phyloP scores from a whole-genome alignment of 2,797 vertebrate species.

The Sebastiscus tertius region DNA sequence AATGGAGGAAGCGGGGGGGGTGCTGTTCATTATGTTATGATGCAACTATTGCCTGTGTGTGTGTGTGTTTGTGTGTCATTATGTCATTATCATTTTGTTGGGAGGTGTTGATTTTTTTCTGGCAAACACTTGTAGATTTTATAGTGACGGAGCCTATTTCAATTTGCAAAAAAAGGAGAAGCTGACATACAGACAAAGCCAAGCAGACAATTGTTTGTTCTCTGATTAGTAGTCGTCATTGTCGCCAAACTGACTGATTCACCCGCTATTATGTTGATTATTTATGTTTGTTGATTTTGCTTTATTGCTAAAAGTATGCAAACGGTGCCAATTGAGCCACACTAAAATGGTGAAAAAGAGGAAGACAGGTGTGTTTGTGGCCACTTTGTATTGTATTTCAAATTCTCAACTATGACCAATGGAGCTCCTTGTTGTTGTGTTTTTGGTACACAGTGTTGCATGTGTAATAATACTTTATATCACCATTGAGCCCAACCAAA shows the following conservation, averaged over 20 bases:
- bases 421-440: neutral
- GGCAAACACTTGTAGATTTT: constrained; percentile 14
- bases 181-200: constrained; percentile 2
- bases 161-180: neutral
- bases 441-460: neutral
- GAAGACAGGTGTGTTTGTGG: neutral
- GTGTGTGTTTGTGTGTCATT: neutral
- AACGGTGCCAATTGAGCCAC: neutral
- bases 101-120: constrained; percentile 5
- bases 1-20: neutral
- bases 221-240: constrained; percentile 24
- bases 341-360: neutral
- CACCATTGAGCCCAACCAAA: neutral
- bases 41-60: neutral
- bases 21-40: neutral
- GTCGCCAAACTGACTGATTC: constrained; percentile 20
- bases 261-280: constrained; percentile 8
- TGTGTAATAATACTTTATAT: neutral
- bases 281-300: constrained; percentile 22
- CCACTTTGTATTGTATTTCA: neutral
- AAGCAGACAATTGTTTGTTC: neutral
- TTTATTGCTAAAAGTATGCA: neutral
- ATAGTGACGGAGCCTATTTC: neutral
- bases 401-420: neutral
- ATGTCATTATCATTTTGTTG: neutral